Conservation (phyloP, 30 jellyfish, hydroid and myxozoan genomes). For the Euphysa ruthae region DNA sequence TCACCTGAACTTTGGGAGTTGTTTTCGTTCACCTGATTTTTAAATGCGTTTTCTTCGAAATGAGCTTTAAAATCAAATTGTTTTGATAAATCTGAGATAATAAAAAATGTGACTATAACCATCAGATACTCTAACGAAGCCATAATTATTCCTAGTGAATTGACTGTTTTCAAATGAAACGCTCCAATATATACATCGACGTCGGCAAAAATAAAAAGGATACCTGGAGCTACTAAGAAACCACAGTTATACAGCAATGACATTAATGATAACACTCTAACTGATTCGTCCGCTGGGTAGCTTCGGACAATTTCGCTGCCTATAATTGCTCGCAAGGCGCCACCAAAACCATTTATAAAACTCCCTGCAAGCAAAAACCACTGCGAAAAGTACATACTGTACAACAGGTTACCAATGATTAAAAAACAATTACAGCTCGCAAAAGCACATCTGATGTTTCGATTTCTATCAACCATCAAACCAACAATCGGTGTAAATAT, state of each 20-base stretch:
- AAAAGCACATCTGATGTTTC: conserved; percentile 2
- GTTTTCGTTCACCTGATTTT: too few relatives aligned
- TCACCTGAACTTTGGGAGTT: too few relatives aligned
- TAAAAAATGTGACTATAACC: neutral
- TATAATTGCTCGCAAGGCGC: conserved; percentile 26
- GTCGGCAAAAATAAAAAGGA: conserved; percentile 6
- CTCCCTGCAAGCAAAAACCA: conserved; percentile 36
- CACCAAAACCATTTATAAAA: conserved; percentile 32
- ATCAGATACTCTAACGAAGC: conserved; percentile 9
- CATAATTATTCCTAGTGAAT: conserved; percentile 22
- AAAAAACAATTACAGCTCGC: conserved; percentile 11
- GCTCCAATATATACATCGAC: conserved; percentile 24
- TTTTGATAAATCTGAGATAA: conserved; percentile 30
- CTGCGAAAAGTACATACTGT: conserved; percentile 32
- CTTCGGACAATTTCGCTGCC: conserved; percentile 27
- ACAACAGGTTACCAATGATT: conserved; percentile 30
- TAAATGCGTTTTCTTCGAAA: neutral
- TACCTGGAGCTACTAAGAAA: conserved; percentile 27
- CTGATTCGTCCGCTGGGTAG: conserved; percentile 12
- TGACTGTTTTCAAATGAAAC: conserved; percentile 18
- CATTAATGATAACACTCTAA: conserved; percentile 3
- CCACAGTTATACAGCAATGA: conserved; percentile 23
- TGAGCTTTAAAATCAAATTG: conserved; percentile 21
- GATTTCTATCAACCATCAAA: conserved; percentile 21
- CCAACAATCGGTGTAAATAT: conserved; percentile 16